phyloP scores from a whole-genome alignment of 2,888 invertebrate species.

The Apamea sordens region DNA sequence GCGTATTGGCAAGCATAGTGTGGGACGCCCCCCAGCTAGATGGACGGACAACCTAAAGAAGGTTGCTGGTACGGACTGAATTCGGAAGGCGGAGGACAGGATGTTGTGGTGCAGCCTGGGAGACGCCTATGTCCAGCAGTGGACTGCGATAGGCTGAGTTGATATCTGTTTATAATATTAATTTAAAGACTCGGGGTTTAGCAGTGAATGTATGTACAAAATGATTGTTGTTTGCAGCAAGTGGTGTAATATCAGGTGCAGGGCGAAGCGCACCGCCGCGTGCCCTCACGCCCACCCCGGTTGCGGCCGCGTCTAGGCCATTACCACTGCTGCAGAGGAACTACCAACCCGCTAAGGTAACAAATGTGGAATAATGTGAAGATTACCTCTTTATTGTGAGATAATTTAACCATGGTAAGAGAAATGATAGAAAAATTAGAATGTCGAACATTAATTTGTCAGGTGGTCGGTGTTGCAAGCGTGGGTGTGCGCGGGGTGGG shows the following conservation, averaged over 20 bases:
- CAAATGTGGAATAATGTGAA: not conserved
- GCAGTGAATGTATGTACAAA: not conserved
- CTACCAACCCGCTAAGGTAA: constrained; percentile 87
- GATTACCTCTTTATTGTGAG: not conserved
- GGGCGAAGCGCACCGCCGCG: constrained; percentile 75
- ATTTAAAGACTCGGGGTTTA: not conserved
- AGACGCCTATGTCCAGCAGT: too few species aligned
- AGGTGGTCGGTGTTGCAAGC: constrained; percentile 83
- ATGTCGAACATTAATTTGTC: not conserved
- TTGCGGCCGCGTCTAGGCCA: constrained; percentile 79
- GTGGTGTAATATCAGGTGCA: constrained; percentile 80
- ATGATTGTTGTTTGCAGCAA: constrained; percentile 70
- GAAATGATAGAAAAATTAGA: not conserved
- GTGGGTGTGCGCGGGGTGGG: constrained; percentile 85
- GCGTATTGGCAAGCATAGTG: too few species aligned
- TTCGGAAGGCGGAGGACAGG: too few species aligned
- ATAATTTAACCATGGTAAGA: not conserved
- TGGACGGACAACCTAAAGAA: too few species aligned
- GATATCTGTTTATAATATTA: not conserved
- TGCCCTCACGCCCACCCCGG: constrained; percentile 74
- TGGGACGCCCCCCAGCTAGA: too few species aligned
- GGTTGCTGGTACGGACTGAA: too few species aligned
- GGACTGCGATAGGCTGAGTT: too few species aligned
- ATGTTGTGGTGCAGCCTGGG: too few species aligned
- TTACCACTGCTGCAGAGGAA: constrained; percentile 86